Evolutionary conservation across 2,113 vertebrate species (phyloP).

Genomic region (Chiloscyllium plagiosum): DNA sequence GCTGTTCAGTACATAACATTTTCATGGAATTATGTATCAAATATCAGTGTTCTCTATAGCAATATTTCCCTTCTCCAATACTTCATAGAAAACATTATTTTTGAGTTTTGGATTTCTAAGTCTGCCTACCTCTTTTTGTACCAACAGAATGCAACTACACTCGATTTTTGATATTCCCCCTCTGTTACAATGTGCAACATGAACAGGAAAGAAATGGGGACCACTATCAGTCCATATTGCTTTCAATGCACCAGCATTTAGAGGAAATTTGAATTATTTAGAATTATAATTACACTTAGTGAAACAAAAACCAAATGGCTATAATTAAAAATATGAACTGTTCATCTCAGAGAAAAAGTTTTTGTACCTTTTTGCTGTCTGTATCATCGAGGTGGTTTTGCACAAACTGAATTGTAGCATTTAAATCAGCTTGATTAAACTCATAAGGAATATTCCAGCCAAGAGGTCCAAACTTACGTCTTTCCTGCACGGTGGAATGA

Average conservation of each 20-base stretch:
- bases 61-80: background rate
- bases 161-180: background rate
- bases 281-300: background rate
- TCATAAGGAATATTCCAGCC: conserved; percentile 98
- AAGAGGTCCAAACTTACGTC: conserved; percentile 83
- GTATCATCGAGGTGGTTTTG: conserved; percentile 86
- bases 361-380: conserved; percentile 76
- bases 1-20: background rate
- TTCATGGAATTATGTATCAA: background rate
- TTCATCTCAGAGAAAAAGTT: background rate
- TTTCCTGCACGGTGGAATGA: conserved; percentile 84
- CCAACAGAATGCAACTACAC: background rate
- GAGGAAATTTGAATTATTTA: background rate
- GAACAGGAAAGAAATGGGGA: background rate
- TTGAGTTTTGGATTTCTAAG: background rate
- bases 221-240: background rate
- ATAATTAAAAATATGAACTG: background rate
- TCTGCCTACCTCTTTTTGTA: background rate
- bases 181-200: background rate
- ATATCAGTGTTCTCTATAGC: background rate
- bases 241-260: background rate
- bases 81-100: background rate
- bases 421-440: conserved; percentile 94
- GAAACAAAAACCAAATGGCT: background rate
- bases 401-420: conserved; percentile 80